Percentiles rank a stretch among this genome's conserved stretches.
phyloP scores from a whole-genome alignment of 2,888 invertebrate species.

The Troilus luridus region DNA sequence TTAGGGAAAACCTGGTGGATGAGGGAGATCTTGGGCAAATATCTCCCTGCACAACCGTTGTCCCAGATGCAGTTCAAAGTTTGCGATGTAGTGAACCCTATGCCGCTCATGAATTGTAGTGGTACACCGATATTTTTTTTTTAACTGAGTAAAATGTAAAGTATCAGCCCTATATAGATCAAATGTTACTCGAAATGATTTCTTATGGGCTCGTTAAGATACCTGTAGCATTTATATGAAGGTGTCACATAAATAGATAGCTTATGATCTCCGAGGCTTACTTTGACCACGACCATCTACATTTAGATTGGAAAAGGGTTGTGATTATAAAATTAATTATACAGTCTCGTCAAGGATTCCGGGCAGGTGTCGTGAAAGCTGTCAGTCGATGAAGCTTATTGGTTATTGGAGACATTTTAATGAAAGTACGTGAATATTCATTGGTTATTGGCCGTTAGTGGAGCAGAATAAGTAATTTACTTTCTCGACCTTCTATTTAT shows the following conservation, averaged over 20 bases:
- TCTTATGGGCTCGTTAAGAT: not conserved
- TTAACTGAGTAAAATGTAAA: not conserved
- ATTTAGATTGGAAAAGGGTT: conserved; percentile 40
- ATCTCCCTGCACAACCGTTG: no score
- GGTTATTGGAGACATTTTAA: conserved; percentile 41
- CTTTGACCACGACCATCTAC: conserved; percentile 19
- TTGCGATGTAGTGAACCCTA: no score
- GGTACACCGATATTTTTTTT: no score
- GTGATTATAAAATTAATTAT: conserved; percentile 42
- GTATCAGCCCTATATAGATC: not conserved
- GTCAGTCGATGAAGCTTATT: conserved; percentile 22
- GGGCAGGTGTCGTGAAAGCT: conserved; percentile 22
- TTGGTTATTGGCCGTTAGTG: conserved; percentile 30
- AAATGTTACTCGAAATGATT: not conserved
- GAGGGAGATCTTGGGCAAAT: no score
- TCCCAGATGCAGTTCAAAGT: no score
- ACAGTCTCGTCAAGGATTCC: conserved; percentile 33
- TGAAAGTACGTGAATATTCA: conserved; percentile 53
- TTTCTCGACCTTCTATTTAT: conserved; percentile 44
- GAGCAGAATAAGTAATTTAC: conserved; percentile 52
- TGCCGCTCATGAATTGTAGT: no score
- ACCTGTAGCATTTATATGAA: not conserved
- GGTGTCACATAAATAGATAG: not conserved
- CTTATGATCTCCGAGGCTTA: not conserved
- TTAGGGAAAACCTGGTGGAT: no score